Evolutionary conservation across 2,888 invertebrate species (phyloP).

Genomic region (Torymus texanus): DNA sequence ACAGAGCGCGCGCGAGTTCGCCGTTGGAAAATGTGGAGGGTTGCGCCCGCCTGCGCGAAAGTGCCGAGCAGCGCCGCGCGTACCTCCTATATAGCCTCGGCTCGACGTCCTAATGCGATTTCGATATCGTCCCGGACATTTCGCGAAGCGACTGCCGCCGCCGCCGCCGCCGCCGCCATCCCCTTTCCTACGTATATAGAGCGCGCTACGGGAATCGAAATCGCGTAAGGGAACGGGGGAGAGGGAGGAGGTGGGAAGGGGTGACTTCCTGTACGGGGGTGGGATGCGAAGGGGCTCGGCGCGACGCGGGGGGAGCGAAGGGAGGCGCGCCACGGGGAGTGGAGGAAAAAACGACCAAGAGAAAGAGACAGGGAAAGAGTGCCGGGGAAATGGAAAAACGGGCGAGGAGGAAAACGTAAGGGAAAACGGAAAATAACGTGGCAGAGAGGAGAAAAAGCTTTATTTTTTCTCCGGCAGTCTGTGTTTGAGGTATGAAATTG

Average conservation of each 20-base stretch:
- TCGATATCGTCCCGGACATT: constrained; percentile 65
- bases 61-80: not conserved
- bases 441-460: constrained; percentile 24
- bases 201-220: constrained; percentile 43
- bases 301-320: constrained; percentile 47
- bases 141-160: constrained; percentile 56
- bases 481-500: constrained; percentile 29
- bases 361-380: constrained; percentile 44
- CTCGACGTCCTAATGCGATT: constrained; percentile 68
- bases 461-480: constrained; percentile 19
- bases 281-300: constrained; percentile 55
- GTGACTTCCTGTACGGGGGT: constrained; percentile 59
- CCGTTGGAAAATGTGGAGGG: constrained; percentile 29
- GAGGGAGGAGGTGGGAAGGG: constrained; percentile 19
- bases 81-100: too few species aligned
- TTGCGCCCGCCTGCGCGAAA: not conserved
- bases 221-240: constrained; percentile 14
- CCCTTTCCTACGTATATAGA: constrained; percentile 58
- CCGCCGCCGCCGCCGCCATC: constrained; percentile 35
- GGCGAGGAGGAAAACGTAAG: constrained; percentile 57
- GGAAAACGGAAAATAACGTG: constrained; percentile 39
- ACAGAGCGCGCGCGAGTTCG: not conserved
- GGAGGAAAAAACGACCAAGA: constrained; percentile 3
- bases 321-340: constrained; percentile 22
- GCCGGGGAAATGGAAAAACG: constrained; percentile 56